Percentiles rank a stretch among this genome's conserved stretches.
phyloP scores from a whole-genome alignment of 2,888 invertebrate species.

The Sinhomidia bicolor region DNA sequence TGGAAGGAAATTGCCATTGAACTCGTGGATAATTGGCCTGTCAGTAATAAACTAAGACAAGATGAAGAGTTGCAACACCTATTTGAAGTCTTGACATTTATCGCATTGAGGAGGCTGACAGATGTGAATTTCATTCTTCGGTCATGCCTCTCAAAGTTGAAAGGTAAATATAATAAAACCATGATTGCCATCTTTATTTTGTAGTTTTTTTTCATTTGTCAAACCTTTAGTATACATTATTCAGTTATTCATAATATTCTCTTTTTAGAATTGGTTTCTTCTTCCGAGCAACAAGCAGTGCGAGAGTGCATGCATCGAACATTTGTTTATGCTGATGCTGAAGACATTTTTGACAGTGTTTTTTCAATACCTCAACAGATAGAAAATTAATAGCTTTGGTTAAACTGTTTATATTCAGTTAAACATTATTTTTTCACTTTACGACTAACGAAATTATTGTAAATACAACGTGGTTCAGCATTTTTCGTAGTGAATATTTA shows the following conservation, averaged over 20 bases:
- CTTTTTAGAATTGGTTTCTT: slow-evolving; percentile 11
- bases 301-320: slow-evolving; percentile 5
- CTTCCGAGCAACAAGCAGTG: not conserved
- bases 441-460: too few species aligned
- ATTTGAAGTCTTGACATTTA: slow-evolving; percentile 54
- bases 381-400: too few species aligned
- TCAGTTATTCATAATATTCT: not conserved
- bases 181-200: too few species aligned
- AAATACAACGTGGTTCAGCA: too few species aligned
- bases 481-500: too few species aligned
- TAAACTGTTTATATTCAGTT: too few species aligned
- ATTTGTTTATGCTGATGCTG: slow-evolving; percentile 39
- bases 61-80: not conserved
- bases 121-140: slow-evolving; percentile 17
- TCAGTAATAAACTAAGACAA: not conserved
- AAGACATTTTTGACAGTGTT: not conserved
- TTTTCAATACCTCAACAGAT: not conserved
- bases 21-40: slow-evolving; percentile 26
- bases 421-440: too few species aligned
- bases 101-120: slow-evolving; percentile 27
- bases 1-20: slow-evolving; percentile 18
- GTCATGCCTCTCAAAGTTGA: not conserved
- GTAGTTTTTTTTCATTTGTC: too few species aligned
- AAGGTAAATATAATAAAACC: too few species aligned
- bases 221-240: too few species aligned